Evolutionary conservation across 2,113 vertebrate genomes (phyloP), one percentile per base, ranked within the genome.

Genomic region (Mixornis gularis): DNA sequence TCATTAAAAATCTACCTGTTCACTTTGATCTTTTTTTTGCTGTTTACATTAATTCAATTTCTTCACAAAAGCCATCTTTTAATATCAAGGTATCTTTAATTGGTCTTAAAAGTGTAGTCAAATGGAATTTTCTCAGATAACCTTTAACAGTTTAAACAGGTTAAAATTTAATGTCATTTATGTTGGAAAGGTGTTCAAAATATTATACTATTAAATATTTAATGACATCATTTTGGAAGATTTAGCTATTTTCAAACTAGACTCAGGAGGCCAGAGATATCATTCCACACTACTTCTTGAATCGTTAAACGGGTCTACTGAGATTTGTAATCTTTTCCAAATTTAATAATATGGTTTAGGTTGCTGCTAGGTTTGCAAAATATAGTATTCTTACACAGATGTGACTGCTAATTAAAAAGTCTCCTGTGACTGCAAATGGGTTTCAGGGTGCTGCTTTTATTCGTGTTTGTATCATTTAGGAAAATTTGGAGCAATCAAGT

Each of bases 151-250:
- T 92, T 96, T 95, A 93, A 97, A 62, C 64, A 90, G 83, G 81
- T 97, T 97, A 97, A 97, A 96, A 94, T 97, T 97, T 97, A 97
- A 97, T 96, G 73, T 79, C 79, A 96, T 94, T 96, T 97, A 95
- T 91, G 81, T 94, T 93, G 92, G 91, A 97, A 97, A 96, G 85
- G 79, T 96, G 59, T 73, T 96, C 95, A 96, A 97, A 97, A 96
- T 96, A 97, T 96, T 97, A 96, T 87, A 94, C 55, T 90, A 93
- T 95, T 98, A 97, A 97, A 97, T 97, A 96, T 95, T 97, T 97
- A 95, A 96, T 96, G 90, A 89, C 46, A 95, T 93, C 25, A 84
- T 96, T 97, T 95, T 78, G 70, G 93, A 97, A 96, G 94, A 88
- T 89, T 88, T 96, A 95, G 87, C 85, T 87, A 91, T 93, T 96